Evolutionary conservation across 92 coral and sea anemone genomes (phyloP).

Genomic region (Epizoanthus illoricatus): DNA sequence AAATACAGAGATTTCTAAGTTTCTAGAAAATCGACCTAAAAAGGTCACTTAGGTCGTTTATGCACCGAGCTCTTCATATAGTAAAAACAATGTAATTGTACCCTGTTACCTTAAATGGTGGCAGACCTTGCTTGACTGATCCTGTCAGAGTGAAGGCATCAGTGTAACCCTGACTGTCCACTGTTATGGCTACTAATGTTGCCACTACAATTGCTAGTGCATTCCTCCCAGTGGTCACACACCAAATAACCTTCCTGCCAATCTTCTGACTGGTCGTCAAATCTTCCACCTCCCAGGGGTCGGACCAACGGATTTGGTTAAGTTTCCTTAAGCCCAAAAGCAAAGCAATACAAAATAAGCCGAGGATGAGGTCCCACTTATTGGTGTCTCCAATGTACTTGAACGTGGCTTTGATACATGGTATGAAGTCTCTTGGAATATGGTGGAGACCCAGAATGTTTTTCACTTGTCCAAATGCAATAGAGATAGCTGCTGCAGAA

Average conservation of each 20-base stretch:
- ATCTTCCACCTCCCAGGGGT: slow-evolving; percentile 58
- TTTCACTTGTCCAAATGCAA: slow-evolving; percentile 83
- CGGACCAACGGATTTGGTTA: slow-evolving; percentile 61
- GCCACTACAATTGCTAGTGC: slow-evolving; percentile 81
- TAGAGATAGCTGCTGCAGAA: slow-evolving; percentile 91
- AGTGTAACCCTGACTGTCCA: slow-evolving; percentile 47
- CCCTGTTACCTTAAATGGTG: slow-evolving; percentile 71
- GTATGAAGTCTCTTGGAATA: slow-evolving; percentile 66
- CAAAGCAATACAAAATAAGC: slow-evolving; percentile 64
- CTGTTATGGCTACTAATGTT: slow-evolving; percentile 65
- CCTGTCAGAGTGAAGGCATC: slow-evolving; percentile 69
- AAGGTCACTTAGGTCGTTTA: too few species aligned
- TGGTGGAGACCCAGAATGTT: slow-evolving; percentile 69
- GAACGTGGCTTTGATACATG: slow-evolving; percentile 66
- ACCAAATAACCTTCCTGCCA: slow-evolving; percentile 85
- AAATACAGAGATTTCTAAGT: too few species aligned
- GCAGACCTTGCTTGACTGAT: slow-evolving; percentile 68
- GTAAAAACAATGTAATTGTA: background rate
- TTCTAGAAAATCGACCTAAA: too few species aligned
- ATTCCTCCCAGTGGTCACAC: slow-evolving; percentile 80
- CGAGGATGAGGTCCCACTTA: slow-evolving; percentile 78
- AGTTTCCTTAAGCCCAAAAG: slow-evolving; percentile 58
- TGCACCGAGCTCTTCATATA: too few species aligned
- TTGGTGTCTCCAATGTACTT: slow-evolving; percentile 65
- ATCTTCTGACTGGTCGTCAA: slow-evolving; percentile 59